Evolutionary conservation across 2,888 invertebrate species (phyloP), one percentile per base, ranked within the genome.

Genomic region (Callyntrura guangdongensis): DNA sequence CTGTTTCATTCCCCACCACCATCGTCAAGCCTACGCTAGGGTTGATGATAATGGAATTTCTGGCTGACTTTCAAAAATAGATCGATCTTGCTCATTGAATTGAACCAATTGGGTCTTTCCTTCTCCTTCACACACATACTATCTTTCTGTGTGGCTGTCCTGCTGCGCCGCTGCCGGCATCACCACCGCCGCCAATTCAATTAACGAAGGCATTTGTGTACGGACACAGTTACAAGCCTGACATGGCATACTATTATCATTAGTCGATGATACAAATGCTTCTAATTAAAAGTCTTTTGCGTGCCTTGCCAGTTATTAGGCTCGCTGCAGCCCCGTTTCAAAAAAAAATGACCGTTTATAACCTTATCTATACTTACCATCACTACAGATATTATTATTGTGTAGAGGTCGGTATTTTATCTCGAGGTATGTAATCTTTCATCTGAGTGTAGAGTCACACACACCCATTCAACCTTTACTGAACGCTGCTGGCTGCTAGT

Each of bases 41-140:
- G 36, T 36, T 36, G 36, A 36, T 36, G 36, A 36, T 36, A 36
- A 36, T 36, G 3, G 64, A 22, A 6, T 67, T 74, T 49, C 17
- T 47, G 74, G 74, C 74, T 74, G 25, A 53, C 53, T 77, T 77
- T 77, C 53, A 77, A 64, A 77, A 25, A 49, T 74, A 49, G 20
- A 12, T 22, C 22, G 49, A 74, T 8, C 27, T 14, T 1, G 3
- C 9, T 14, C 14, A 14, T 53, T 53, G 14, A 61, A 22, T 22
- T 1, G n/a, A 36, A 14, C 1, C 69, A 36, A 17, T 45, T 69
- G 45, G 22, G n/a, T 69, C 36, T 17, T 11, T 14, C 14, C 17
- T 5, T 5, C n/a, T 22, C 2, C 67, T 27, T 27, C 67, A 36
- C 36, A 36, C 36, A 2, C 67, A 67, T 27, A 0, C 36, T 67